Percentiles rank a stretch among this genome's conserved stretches.
phyloP scores from a whole-genome alignment of 2,113 vertebrate species.

The Oriolus oriolus region DNA sequence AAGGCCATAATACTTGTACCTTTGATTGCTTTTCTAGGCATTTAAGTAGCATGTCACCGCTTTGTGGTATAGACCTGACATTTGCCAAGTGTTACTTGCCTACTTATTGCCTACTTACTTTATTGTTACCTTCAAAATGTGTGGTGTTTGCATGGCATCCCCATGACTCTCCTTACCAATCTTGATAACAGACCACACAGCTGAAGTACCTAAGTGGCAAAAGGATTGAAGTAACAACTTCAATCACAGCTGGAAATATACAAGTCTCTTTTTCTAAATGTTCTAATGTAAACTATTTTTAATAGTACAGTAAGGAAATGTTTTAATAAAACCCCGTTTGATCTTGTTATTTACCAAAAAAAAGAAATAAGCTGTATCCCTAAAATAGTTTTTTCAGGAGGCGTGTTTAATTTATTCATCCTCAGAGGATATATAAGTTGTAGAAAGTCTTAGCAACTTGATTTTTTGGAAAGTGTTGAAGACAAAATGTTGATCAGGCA shows the following conservation, averaged over 20 bases:
- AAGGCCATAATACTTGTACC: background rate
- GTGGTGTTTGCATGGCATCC: background rate
- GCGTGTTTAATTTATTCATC: background rate
- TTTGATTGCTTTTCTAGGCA: background rate
- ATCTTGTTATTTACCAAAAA: background rate
- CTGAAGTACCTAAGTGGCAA: background rate
- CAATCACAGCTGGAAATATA: background rate
- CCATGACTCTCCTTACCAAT: background rate
- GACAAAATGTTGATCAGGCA: background rate
- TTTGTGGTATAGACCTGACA: background rate
- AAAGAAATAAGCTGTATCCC: background rate
- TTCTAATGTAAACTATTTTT: background rate
- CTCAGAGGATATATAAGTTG: background rate
- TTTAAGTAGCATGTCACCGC: background rate
- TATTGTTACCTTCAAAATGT: background rate
- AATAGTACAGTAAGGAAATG: background rate
- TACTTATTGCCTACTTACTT: background rate
- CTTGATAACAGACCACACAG: background rate
- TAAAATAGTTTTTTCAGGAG: background rate
- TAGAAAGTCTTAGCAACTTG: background rate
- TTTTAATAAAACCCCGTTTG: background rate
- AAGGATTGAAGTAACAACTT: background rate
- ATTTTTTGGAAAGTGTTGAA: background rate
- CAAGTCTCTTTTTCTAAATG: background rate
- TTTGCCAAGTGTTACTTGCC: background rate